Conservation (phyloP, 2,888 invertebrate species). For the Diaprepes abbreviatus region DNA sequence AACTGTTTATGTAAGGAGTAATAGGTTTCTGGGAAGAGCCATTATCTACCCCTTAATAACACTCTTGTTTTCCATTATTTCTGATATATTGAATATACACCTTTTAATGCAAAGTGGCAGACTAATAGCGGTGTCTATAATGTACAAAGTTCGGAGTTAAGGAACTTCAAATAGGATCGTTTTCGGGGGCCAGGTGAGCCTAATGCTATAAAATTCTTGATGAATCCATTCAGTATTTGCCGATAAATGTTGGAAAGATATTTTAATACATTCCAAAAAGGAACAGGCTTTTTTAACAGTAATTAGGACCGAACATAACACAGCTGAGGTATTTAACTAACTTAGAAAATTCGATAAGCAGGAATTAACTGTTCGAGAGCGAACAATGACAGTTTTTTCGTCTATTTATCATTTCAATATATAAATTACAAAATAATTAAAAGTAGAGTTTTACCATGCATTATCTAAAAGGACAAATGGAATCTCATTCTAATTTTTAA, state of each 20-base stretch:
- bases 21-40: slow-evolving; percentile 7
- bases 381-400: no score
- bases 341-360: no score
- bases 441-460: no score
- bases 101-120: slow-evolving; percentile 32
- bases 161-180: slow-evolving; percentile 38
- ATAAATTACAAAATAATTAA: no score
- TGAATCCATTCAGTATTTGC: slow-evolving; percentile 8
- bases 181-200: slow-evolving; percentile 32
- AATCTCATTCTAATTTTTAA: no score
- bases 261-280: no score
- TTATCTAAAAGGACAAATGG: no score
- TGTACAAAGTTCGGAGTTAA: slow-evolving; percentile 41
- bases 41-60: slow-evolving; percentile 12
- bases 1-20: slow-evolving; percentile 1
- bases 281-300: no score
- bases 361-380: no score
- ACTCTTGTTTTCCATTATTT: slow-evolving; percentile 21
- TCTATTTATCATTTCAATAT: no score
- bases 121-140: slow-evolving; percentile 35
- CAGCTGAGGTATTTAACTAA: no score
- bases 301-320: no score
- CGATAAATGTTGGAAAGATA: not conserved
- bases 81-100: slow-evolving; percentile 27
- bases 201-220: slow-evolving; percentile 33